Evolutionary conservation across 2,888 invertebrate species (phyloP).

Genomic region (Andrena marginata): DNA sequence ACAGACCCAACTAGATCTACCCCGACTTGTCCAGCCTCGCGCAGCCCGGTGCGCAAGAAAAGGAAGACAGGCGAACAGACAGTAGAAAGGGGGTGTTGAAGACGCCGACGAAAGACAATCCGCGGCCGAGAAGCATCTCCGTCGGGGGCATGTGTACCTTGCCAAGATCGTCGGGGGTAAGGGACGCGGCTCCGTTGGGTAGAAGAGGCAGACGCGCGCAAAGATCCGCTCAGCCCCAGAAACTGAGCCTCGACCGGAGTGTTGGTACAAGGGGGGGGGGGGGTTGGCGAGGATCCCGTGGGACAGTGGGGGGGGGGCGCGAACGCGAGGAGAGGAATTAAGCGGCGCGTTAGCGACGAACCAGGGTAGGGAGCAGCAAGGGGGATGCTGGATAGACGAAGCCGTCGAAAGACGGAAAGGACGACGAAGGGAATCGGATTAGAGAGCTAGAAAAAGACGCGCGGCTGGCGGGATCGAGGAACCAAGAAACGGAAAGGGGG

Average conservation of each 20-base stretch:
- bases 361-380: not conserved
- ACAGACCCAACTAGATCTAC: not conserved
- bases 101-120: not conserved
- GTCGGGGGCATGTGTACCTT: conserved; percentile 14
- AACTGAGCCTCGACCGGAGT: conserved; percentile 8
- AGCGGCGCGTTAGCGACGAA: conserved; percentile 39
- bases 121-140: conserved; percentile 1
- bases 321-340: conserved; percentile 30
- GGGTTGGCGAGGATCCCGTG: not conserved
- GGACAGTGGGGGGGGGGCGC: not conserved
- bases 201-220: conserved; percentile 15
- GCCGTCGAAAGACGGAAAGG: not conserved
- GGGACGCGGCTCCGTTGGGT: not conserved
- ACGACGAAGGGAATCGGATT: conserved; percentile 17
- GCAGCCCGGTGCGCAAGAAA: not conserved
- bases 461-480: not conserved
- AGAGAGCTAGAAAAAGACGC: conserved; percentile 32
- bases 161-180: not conserved
- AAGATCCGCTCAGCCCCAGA: conserved; percentile 27
- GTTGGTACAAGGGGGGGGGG: conserved; percentile 4
- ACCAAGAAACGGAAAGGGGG: not conserved
- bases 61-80: too few species aligned
- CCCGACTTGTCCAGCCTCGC: not conserved
- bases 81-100: not conserved
- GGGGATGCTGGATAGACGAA: conserved; percentile 10